phyloP scores from a whole-genome alignment of 2,888 invertebrate species.

The Dimorphilus gyrociliatus region DNA sequence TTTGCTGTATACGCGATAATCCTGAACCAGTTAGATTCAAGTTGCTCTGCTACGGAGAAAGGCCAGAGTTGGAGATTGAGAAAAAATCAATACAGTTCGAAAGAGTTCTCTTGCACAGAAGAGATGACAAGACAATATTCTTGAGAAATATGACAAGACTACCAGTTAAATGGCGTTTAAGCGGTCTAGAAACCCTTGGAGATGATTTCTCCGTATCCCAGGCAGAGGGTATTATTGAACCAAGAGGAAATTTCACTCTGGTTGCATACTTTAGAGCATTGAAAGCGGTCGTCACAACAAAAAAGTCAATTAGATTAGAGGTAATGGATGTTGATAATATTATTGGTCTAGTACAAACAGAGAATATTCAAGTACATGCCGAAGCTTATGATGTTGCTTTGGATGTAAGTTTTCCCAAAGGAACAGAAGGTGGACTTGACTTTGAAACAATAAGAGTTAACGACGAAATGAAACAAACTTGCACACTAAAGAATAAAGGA shows the following conservation, averaged over 20 bases:
- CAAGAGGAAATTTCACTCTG: conserved; percentile 33
- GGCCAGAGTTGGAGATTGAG: conserved; percentile 36
- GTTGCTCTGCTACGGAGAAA: conserved; percentile 30
- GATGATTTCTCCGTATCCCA: conserved; percentile 37
- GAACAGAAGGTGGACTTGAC: conserved; percentile 36
- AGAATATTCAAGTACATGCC: conserved; percentile 31
- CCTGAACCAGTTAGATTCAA: conserved; percentile 37
- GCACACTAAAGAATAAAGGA: conserved; percentile 38
- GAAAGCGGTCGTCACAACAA: conserved; percentile 31
- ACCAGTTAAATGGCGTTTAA: conserved; percentile 36
- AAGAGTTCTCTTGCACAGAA: conserved; percentile 37
- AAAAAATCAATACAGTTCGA: conserved; percentile 36
- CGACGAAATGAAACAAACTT: conserved; percentile 33
- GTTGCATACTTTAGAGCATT: conserved; percentile 36
- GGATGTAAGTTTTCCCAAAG: conserved; percentile 39
- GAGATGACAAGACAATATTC: conserved; percentile 36
- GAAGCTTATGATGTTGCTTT: conserved; percentile 39
- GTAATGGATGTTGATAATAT: conserved; percentile 31
- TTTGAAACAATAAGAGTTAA: conserved; percentile 35
- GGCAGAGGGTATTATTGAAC: conserved; percentile 34
- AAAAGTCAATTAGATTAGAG: conserved; percentile 34
- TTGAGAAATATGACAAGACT: conserved; percentile 35
- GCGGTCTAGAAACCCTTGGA: conserved; percentile 34
- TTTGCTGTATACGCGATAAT: conserved; percentile 37
- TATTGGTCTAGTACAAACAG: conserved; percentile 30